Conservation (phyloP, 2,113 vertebrate genomes). For the Cephalophus harveyi region DNA sequence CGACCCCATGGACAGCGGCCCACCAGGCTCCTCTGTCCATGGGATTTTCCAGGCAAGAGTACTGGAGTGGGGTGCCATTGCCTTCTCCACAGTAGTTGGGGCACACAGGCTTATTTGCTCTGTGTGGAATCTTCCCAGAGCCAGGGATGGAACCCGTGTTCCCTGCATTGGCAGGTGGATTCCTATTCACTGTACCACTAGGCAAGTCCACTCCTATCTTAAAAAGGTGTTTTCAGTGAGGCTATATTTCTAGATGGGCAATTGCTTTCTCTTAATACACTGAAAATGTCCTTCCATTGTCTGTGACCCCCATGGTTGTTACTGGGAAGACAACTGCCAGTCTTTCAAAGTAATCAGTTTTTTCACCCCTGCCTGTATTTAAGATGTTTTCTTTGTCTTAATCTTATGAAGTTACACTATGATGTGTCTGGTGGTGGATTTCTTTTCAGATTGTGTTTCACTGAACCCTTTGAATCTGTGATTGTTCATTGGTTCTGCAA, state of each 20-base stretch:
- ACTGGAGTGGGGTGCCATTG: no score
- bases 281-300: neutral
- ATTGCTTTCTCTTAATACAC: neutral
- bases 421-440: neutral
- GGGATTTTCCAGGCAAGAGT: no score
- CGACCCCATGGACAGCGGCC: no score
- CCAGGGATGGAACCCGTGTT: neutral
- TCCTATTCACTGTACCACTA: neutral
- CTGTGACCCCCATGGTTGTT: neutral
- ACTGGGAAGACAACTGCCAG: neutral
- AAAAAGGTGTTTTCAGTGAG: neutral
- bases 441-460: slow-evolving; percentile 4
- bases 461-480: neutral
- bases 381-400: neutral
- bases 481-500: neutral
- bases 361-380: neutral
- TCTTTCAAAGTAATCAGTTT: neutral
- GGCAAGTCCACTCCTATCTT: neutral
- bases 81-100: neutral
- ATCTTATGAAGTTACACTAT: neutral
- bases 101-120: neutral
- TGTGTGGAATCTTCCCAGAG: neutral
- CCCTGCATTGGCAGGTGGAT: neutral
- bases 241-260: neutral
- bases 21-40: no score